Evolutionary conservation across 1,140 invertebrate genomes (phyloP).

Genomic region (Hycleus cichorii): DNA sequence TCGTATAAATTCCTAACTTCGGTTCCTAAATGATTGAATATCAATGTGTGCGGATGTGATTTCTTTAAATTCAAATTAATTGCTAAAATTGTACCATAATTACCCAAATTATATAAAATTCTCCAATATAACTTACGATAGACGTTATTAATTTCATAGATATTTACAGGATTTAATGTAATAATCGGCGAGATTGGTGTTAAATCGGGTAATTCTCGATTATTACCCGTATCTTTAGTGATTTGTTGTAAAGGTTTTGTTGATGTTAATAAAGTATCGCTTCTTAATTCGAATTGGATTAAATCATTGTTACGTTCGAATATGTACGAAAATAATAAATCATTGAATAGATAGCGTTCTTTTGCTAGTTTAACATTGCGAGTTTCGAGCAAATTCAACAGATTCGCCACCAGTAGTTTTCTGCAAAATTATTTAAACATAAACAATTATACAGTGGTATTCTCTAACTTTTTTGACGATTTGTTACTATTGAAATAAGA

Average conservation of each 20-base stretch:
- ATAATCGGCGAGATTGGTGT: conserved; percentile 62
- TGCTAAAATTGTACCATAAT: conserved; percentile 44
- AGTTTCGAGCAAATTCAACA: conserved; percentile 64
- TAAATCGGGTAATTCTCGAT: conserved; percentile 56
- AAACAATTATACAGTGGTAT: too few relatives aligned
- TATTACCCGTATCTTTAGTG: conserved; percentile 37
- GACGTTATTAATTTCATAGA: conserved; percentile 53
- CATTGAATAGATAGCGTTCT: conserved; percentile 49
- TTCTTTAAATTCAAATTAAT: conserved; percentile 41
- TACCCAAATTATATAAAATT: background rate
- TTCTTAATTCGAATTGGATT: conserved; percentile 55
- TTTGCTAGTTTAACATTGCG: conserved; percentile 47
- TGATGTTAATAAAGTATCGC: conserved; percentile 58
- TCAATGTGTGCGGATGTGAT: conserved; percentile 64
- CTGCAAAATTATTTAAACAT: conserved; percentile 44
- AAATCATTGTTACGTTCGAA: conserved; percentile 56
- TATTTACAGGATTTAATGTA: conserved; percentile 55
- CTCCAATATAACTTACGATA: conserved; percentile 57
- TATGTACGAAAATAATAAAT: conserved; percentile 47
- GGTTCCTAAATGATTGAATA: conserved; percentile 56
- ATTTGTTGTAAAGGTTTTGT: conserved; percentile 52
- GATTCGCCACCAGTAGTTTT: conserved; percentile 57
- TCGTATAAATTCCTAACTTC: conserved; percentile 61
- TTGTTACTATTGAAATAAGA: too few relatives aligned
- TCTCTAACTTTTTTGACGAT: too few relatives aligned